Evolutionary conservation across 2,888 invertebrate genomes (phyloP).

Genomic region (Meta bourneti): DNA sequence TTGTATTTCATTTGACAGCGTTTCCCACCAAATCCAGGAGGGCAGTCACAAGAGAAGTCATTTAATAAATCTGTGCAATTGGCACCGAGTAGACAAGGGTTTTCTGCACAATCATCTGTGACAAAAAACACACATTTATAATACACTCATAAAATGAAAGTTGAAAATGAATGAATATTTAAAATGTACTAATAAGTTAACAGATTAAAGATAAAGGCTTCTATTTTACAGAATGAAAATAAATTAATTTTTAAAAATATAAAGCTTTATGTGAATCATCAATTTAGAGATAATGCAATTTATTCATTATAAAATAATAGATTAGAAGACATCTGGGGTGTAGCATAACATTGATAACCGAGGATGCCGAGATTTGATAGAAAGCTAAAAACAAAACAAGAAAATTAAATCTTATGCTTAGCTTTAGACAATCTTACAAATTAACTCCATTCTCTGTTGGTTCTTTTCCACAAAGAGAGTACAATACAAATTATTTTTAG

Average conservation of each 20-base stretch:
- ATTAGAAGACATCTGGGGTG: neutral
- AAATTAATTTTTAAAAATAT: neutral
- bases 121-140: slow-evolving; percentile 15
- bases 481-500: too few species aligned
- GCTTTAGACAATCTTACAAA: too few species aligned
- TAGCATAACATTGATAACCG: too few species aligned
- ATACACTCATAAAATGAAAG: neutral
- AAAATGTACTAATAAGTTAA: neutral
- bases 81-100: slow-evolving; percentile 93
- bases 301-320: neutral
- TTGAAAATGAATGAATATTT: neutral
- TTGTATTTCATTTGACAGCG: slow-evolving; percentile 97
- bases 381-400: too few species aligned
- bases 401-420: too few species aligned
- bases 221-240: too few species aligned
- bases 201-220: neutral
- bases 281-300: neutral
- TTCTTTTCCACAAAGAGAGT: too few species aligned
- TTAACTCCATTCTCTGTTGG: too few species aligned
- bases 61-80: slow-evolving; percentile 96
- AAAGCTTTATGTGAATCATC: neutral
- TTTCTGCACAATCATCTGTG: slow-evolving; percentile 93
- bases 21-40: slow-evolving; percentile 96
- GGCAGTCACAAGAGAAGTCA: slow-evolving; percentile 96
- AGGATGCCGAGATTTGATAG: too few species aligned